Base-by-base conservation (phyloP, 1,140 invertebrate species). In the Lepidurus arcticus region DNA sequence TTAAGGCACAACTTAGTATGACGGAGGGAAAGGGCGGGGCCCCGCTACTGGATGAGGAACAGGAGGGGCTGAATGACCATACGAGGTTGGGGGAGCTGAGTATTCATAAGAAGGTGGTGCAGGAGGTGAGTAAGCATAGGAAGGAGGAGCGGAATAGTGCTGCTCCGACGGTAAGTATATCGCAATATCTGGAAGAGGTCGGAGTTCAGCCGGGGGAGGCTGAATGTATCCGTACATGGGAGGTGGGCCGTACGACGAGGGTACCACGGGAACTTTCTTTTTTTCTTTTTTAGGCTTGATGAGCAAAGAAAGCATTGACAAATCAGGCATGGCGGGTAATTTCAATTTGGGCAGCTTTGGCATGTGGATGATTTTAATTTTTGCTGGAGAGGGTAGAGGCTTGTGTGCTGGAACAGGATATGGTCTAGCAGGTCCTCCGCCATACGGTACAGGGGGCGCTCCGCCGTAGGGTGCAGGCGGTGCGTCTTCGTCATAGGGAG, bases 321-420 rank as follows among this genome's bases (percentile, higher is more conserved):
- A n/a, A 4, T 16, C 13, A 65, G 53, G 53, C 53, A 65, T 13
- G 13, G 5, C 16, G 53, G 53, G 53, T 65, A 65, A 21, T 65
- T 65, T 65, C n/a, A 65, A n/a, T 21, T 65, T 65, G 13, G 53
- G 53, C 53, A 65, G n/a, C 13, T 65, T 65, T 65, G 53, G 53
- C 53, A 21, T n/a, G 1, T 13, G n/a, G 53, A 65, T 4, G n/a
- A 65, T 65, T 21, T 65, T 65, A 21, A 21, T 65, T 21, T 65
- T 65, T 4, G 53, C 21, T 21, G n/a, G 3, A 21, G n/a, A 65
- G 6, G 53, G 53, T 1, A 65, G 53, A 7, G 16, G 53, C 16
- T n/a, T 4, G 53, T n/a, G 53, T 65, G 21, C 53, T 4, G 16
- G 53, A 21, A 21, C 13, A 21, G n/a, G 53, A 34, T 34, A 34